Base-by-base conservation (phyloP, 1,140 invertebrate species). In the Penaeus chinensis region DNA sequence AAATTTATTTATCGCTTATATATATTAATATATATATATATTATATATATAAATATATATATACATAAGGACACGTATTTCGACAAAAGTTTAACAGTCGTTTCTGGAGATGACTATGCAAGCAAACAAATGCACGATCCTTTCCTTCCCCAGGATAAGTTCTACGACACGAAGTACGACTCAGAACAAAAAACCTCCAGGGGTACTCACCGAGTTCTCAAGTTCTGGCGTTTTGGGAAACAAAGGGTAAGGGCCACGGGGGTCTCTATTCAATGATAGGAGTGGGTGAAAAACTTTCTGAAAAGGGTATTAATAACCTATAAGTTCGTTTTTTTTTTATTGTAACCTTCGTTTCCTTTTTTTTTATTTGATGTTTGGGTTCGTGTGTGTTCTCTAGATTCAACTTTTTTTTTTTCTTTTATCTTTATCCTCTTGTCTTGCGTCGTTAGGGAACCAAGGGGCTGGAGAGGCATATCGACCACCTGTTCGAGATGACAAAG, bases 211-310 rank as follows among this genome's bases (percentile, higher is more conserved):
- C n/a, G n/a, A n/a, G n/a, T n/a, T n/a, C n/a, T 98, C 90, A 98
- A 98, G 92, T 93, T 99, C 22, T 99, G 97, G 97, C 98, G 47
- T 97, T 98, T 95, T 97, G 98, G 95, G 96, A 96, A 91, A 88
- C 95, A 1, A 98, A 98, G 92, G 92, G 80, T 89, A 3, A 76
- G 85, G 19, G 1, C 22, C 7, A 32, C 32, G 32, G 32, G 32
- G 32, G n/a, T n/a, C n/a, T 27, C 47, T 42, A 5, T 42, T 42
- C 7, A 42, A 2, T 4, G 37, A 5, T 3, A 42, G 37, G 7
- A 10, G 20, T 61, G 3, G 18, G 20, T 24, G 18, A 76, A 20
- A 27, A 37, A 62, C 22, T 2, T 61, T 60, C 47, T 24, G 47
- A 27, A 42, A 20, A 16, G 20, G 47, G 11, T 47, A n/a, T 47